Conservation (phyloP, 2,888 invertebrate species). For the Andrena bicolor region DNA sequence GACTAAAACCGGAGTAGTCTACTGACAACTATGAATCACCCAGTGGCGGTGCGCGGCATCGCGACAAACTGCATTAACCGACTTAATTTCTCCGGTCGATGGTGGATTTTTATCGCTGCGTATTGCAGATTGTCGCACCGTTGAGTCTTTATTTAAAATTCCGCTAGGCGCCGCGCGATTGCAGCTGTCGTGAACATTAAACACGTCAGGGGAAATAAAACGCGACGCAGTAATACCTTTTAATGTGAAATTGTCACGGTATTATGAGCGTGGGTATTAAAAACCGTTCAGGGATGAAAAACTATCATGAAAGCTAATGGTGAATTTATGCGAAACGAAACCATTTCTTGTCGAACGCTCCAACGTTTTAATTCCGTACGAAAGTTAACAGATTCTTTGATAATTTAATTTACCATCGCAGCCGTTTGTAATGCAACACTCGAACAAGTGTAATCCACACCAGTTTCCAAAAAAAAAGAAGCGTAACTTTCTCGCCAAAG, state of each 20-base stretch:
- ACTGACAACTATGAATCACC: background rate
- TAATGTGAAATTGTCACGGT: background rate
- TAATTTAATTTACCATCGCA: too few species aligned
- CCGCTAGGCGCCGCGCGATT: background rate
- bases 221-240: background rate
- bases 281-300: background rate
- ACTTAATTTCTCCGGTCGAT: background rate
- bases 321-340: background rate
- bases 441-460: background rate
- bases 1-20: background rate
- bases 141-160: background rate
- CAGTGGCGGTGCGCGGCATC: background rate
- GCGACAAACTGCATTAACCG: background rate
- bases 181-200: background rate
- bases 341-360: background rate
- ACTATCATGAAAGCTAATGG: background rate
- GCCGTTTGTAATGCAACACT: too few species aligned
- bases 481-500: background rate
- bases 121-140: background rate
- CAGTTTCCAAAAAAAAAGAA: background rate
- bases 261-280: background rate
- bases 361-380: background rate
- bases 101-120: background rate
- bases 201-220: background rate
- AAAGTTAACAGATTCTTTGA: too few species aligned